Percentiles rank a stretch among this genome's conserved stretches.
These are phyloP conservation scores for Adoxophyes honmai DNA, from an alignment of 1,140 invertebrate genomes.

Conservation along the genomic window DNA sequence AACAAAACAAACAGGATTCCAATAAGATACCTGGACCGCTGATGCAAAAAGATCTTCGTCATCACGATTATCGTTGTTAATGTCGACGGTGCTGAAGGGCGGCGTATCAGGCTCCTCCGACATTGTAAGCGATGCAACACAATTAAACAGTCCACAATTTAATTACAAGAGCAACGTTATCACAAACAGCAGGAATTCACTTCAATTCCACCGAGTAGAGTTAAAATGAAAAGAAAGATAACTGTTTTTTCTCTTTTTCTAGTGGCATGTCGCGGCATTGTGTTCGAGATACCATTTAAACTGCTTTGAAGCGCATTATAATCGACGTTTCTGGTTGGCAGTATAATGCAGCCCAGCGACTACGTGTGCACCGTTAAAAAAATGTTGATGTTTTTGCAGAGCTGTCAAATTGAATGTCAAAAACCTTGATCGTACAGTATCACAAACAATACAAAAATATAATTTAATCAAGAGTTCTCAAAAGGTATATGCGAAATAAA, in stretches of 20 bases:
- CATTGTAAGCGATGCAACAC: slow-evolving; percentile 66
- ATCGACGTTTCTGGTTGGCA: too few relatives aligned
- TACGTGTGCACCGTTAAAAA: too few relatives aligned
- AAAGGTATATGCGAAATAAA: too few relatives aligned
- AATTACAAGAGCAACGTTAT: slow-evolving; percentile 9
- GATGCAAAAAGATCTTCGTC: slow-evolving; percentile 89
- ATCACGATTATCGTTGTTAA: slow-evolving; percentile 83
- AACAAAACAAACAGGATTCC: slow-evolving; percentile 54
- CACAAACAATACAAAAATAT: too few relatives aligned
- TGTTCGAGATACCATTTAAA: neutral
- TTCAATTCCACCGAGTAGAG: slow-evolving; percentile 9
- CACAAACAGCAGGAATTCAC: slow-evolving; percentile 7
- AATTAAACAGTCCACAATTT: neutral
- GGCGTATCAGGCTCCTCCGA: slow-evolving; percentile 82
- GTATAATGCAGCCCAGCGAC: too few relatives aligned
- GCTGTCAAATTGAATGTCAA: too few relatives aligned
- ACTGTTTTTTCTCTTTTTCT: slow-evolving; percentile 16
- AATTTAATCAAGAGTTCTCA: too few relatives aligned
- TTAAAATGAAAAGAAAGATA: slow-evolving; percentile 15
- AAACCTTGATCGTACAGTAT: too few relatives aligned
- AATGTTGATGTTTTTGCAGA: too few relatives aligned
- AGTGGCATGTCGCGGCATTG: neutral
- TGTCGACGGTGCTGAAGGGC: slow-evolving; percentile 84
- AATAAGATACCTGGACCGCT: slow-evolving; percentile 83
- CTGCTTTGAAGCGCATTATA: too few relatives aligned